Evolutionary conservation across 1,140 invertebrate species (phyloP), one percentile per base, ranked within the genome.

Genomic region (Drosophila obscura): DNA sequence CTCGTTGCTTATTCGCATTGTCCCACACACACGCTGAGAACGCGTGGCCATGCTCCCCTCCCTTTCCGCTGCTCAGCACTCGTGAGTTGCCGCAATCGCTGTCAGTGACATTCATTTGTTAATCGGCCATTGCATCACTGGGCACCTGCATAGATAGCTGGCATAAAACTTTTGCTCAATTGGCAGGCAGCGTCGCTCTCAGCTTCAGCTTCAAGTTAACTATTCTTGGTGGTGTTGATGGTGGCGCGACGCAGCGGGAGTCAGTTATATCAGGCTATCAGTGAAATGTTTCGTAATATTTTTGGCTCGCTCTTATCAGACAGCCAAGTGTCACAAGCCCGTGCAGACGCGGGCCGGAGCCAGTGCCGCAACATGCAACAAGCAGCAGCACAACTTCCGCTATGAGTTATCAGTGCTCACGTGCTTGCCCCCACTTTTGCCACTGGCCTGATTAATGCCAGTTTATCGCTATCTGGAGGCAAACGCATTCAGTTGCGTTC

Each of bases 101-200:
- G 19, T 31, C 60, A 41, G 49, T 77, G 80, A 50, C 73, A 73
- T 72, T 80, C 51, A 62, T 49, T 79, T 73, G 45, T 55, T 69
- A 81, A 87, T 77, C 77, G 65, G 4, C 28, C 55, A 85, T 84
- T 85, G 77, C 82, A 81, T 77, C 82, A 85, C 31, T 55, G 26
- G 63, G 64, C 74, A 85, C 68, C 82, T 87, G 78, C 66, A 45
- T 53, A 67, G 73, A 85, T 81, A 80, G 56, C 31, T 24, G 9
- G 60, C 64, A 57, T 43, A 50, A 69, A 71, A 39, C 52, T 69
- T 69, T 43, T 50, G 31, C 31, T 45, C 49, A 19, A 66, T 56
- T 48, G 61, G 60, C 65, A 67, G 26, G 60, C 65, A 67, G 26
- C 66, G 52, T 22, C 24, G 19, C 35, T 35, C 2, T 19, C 19